Evolutionary conservation across 2,888 invertebrate genomes (phyloP).

Genomic region (Heteromurus nitidus): DNA sequence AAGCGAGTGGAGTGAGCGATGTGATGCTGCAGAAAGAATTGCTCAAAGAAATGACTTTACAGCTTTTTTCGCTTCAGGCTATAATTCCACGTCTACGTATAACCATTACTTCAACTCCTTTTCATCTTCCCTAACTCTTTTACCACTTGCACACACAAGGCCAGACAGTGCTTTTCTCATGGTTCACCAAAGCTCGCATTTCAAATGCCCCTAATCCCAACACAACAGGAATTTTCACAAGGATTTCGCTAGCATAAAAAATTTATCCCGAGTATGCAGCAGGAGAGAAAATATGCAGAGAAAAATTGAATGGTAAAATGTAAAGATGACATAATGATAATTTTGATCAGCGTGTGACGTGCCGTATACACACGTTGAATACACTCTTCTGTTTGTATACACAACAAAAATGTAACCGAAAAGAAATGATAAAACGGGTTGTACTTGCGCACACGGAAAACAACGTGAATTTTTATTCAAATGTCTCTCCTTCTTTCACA

Average conservation of each 20-base stretch:
- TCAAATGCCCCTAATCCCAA: no score
- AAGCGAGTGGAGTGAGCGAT: neutral
- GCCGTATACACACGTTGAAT: neutral
- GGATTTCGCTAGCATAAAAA: no score
- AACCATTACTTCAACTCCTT: conserved; percentile 5
- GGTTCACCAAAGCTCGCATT: no score
- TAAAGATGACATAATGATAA: neutral
- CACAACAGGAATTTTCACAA: no score
- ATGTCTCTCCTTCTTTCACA: no score
- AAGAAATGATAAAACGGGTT: no score
- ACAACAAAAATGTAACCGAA: no score
- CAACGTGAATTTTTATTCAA: no score
- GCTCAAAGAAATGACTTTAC: conserved; percentile 48
- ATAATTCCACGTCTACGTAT: conserved; percentile 43
- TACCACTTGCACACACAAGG: neutral
- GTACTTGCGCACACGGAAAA: no score
- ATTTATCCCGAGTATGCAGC: no score
- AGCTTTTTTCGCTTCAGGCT: conserved; percentile 50
- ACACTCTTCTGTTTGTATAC: conserved; percentile 2
- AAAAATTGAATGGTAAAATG: neutral
- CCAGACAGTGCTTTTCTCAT: no score
- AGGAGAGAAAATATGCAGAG: no score
- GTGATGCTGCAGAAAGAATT: conserved; percentile 35
- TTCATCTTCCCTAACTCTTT: neutral
- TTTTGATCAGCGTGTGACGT: neutral